These are phyloP conservation scores for Thumatha senex DNA, from an alignment of 2,888 invertebrate species.

Conservation along the genomic window DNA sequence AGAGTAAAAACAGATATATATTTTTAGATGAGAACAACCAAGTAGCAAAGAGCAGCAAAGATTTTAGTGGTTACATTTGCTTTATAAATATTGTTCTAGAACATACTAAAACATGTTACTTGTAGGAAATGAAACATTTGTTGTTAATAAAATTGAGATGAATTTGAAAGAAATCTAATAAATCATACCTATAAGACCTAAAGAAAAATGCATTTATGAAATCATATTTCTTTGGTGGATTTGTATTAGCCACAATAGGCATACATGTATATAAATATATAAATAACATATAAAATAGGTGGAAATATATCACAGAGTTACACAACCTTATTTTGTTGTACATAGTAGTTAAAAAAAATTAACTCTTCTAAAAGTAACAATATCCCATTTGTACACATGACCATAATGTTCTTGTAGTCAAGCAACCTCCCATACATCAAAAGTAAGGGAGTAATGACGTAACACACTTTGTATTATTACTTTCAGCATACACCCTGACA, in stretches of 20 bases:
- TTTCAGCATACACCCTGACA: slow-evolving; percentile 24
- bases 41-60: too few relatives aligned
- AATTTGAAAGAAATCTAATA: slow-evolving; percentile 1
- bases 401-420: slow-evolving; percentile 6
- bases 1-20: too few relatives aligned
- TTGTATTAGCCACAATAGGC: slow-evolving; percentile 32
- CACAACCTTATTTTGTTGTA: slow-evolving; percentile 45
- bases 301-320: slow-evolving; percentile 55
- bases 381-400: slow-evolving; percentile 14
- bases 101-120: too few relatives aligned
- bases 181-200: slow-evolving; percentile 12
- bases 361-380: slow-evolving; percentile 15
- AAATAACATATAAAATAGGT: slow-evolving; percentile 35
- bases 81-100: too few relatives aligned
- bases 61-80: too few relatives aligned
- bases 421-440: too few relatives aligned
- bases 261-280: slow-evolving; percentile 15
- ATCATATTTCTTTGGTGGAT: slow-evolving; percentile 38
- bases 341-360: slow-evolving; percentile 14
- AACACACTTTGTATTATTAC: slow-evolving; percentile 20
- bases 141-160: background rate
- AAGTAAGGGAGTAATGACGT: slow-evolving; percentile 6
- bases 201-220: slow-evolving; percentile 31
- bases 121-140: too few relatives aligned
- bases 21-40: too few relatives aligned